Base-by-base conservation (phyloP, 2,797 vertebrate species). In the Enoplosus armatus region DNA sequence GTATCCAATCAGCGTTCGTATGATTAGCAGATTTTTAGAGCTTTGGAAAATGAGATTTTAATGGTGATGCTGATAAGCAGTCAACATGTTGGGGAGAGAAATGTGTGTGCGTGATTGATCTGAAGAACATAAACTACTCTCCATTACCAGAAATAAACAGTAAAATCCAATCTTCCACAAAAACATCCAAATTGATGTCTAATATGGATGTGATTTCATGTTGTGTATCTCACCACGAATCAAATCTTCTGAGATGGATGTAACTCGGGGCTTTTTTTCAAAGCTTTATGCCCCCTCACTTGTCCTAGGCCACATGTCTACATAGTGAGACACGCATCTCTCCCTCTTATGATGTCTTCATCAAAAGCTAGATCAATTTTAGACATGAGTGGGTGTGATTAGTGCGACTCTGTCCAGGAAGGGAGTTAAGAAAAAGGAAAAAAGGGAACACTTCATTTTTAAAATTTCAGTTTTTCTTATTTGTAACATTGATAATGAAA, bases 21-120 rank as follows among this genome's bases (percentile, higher is more conserved):
- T 70, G 83, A 83, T 85, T 48, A 65, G 61, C 70, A 64, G 59
- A 77, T 70, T 71, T 84, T 85, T 79, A 68, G 50, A 59, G 80
- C 24, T 24, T 51, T 76, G 65, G 65, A 75, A 82, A 83, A 83
- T 70, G 41, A 82, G 70, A 59, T 58, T 84, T 84, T 83, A 88
- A 87, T 85, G 72, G 63, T 58, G 74, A 64, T 55, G 47, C 48
- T 78, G 76, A 81, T 58, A 64, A 83, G 69, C 59, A 33, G 73
- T 54, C 77, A 86, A 79, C 41, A 82, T 79, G 70, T 77, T 61
- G 8, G 8, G 9, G n/a, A 31, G 47, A 61, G 56, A 24, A 29
- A 66, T 16, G 20, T 18, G 26, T 53, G 24, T 53, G 27, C 14
- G 39, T 53, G 76, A 51, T 59, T 72, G 65, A 31, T 77, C 3